Conservation (phyloP, 2,113 vertebrate species). For the Nematolebias whitei region DNA sequence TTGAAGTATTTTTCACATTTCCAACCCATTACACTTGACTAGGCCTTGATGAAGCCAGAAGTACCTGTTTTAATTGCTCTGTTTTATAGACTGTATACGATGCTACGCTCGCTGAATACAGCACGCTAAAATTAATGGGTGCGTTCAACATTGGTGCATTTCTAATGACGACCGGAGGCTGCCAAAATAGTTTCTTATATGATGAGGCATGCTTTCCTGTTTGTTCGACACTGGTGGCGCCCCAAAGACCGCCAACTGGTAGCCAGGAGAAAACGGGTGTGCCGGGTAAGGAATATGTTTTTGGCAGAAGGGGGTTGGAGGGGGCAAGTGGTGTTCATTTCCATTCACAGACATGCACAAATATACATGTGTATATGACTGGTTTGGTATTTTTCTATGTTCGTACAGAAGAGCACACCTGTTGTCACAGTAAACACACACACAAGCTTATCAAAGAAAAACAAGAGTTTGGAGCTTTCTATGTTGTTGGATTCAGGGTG, state of each 20-base stretch:
- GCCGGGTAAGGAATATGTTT: conserved; percentile 23
- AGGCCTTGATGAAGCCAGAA: conserved; percentile 70
- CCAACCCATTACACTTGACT: conserved; percentile 58
- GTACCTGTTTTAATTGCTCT: conserved; percentile 75
- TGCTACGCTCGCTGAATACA: conserved; percentile 72
- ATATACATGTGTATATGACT: conserved; percentile 21
- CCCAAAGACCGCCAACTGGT: conserved; percentile 67
- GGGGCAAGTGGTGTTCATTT: background rate
- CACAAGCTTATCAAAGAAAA: conserved; percentile 67
- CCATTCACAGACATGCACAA: conserved; percentile 19
- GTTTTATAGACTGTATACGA: conserved; percentile 78
- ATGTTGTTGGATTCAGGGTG: conserved; percentile 66
- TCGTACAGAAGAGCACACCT: conserved; percentile 46
- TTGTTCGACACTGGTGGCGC: conserved; percentile 58
- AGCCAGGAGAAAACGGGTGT: conserved; percentile 40
- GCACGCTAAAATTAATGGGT: conserved; percentile 76
- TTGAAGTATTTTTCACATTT: conserved; percentile 62
- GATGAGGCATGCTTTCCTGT: conserved; percentile 60
- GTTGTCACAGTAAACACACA: conserved; percentile 42
- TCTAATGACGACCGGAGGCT: conserved; percentile 75
- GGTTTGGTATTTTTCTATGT: conserved; percentile 56
- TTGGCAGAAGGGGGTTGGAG: background rate
- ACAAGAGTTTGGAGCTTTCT: conserved; percentile 66
- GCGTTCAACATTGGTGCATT: conserved; percentile 74
- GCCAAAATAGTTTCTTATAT: conserved; percentile 71